Base-by-base conservation (phyloP, 2,888 invertebrate species). In the Monoplex corrugatus region DNA sequence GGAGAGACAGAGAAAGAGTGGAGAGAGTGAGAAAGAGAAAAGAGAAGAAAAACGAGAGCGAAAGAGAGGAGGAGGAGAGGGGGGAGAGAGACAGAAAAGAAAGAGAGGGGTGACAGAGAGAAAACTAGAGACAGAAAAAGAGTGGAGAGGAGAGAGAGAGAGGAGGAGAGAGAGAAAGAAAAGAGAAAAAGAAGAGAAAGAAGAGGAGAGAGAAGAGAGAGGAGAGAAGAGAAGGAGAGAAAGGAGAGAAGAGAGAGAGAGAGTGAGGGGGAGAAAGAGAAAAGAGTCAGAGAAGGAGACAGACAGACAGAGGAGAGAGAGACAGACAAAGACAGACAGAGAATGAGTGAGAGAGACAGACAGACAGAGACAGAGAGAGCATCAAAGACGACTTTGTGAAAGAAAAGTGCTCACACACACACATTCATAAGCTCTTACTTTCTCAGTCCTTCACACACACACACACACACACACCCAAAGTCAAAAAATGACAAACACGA, bases 381-480 rank as follows among this genome's bases (percentile, higher is more conserved):
- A 19, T 13, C 13, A 50, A 19, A 50, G 50, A 19, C 19, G 50
- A 50, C 19, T 13, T 50, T 10, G 19, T 50, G 50, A 50, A 19
- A 50, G 50, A 19, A 19, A 50, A n/a, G n/a, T 50, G 19, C 57
- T 23, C 57, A 57, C 57, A 32, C 78, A 35, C 78, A 8, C 78
- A 78, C 16, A 8, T 38, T 78, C 38, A 38, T 57, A 16, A 57
- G 8, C 50, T 57, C 57, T 35, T 32, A 84, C 50, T 5, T 13
- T 84, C n/a, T n/a, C 23, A 40, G 1, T 68, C 40, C 43, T 28
- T n/a, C 80, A 43, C 80, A 82, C 43, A 82, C 82, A 82, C 82
- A 82, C 82, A 82, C 82, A 82, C 82, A 82, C 43, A 82, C 78
- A 78, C 78, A 78, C 78, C 32, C n/a, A n/a, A n/a, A n/a, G n/a